A percentile compares a stretch with the other conserved stretches of the same genome.
phyloP scores from a whole-genome alignment of 1,140 invertebrate species.

The Cydia fagiglandana region DNA sequence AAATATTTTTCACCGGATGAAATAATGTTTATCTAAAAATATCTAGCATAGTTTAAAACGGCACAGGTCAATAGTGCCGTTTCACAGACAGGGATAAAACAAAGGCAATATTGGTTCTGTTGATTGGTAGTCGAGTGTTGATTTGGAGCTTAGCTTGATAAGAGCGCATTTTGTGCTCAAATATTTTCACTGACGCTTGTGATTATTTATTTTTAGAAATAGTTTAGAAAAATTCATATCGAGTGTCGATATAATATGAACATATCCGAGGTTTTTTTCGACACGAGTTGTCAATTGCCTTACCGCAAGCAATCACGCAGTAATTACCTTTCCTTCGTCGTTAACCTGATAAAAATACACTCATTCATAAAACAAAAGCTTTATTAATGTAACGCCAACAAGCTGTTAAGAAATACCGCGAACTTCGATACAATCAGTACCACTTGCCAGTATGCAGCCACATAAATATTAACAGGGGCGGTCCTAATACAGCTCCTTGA shows the following conservation, averaged over 20 bases:
- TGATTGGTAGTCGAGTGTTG: slow-evolving; percentile 26
- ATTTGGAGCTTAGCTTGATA: slow-evolving; percentile 27
- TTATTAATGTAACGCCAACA: background rate
- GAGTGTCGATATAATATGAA: background rate
- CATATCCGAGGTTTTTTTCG: background rate
- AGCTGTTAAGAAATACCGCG: background rate
- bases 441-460: slow-evolving; percentile 15
- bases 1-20: background rate
- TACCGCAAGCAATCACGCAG: too few relatives aligned
- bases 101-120: slow-evolving; percentile 23
- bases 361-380: background rate
- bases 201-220: too few relatives aligned
- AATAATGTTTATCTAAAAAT: background rate
- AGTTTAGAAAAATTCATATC: too few relatives aligned
- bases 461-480: slow-evolving; percentile 22
- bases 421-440: slow-evolving; percentile 22
- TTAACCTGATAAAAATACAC: too few relatives aligned
- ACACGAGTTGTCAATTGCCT: too few relatives aligned
- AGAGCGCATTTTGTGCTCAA: slow-evolving; percentile 20
- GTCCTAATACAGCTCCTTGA: background rate
- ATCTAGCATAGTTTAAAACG: background rate
- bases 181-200: background rate
- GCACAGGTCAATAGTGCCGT: slow-evolving; percentile 1
- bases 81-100: background rate
- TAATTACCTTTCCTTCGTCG: too few relatives aligned